phyloP scores from a whole-genome alignment of 2,888 invertebrate species.

The Pterobdella sp. region DNA sequence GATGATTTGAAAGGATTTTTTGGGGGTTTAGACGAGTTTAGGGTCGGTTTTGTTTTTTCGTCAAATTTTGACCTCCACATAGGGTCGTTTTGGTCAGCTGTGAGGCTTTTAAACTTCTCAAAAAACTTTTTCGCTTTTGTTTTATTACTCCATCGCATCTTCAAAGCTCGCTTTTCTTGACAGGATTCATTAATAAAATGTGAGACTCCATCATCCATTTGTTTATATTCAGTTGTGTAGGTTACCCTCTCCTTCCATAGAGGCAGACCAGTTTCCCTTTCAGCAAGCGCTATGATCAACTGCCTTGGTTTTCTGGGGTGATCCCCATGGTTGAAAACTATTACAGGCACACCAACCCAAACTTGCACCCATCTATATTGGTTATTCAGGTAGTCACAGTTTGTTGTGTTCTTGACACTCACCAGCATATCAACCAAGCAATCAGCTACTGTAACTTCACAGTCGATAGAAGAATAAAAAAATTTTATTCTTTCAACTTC shows the following conservation, averaged over 20 bases:
- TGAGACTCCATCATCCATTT: conserved; percentile 16
- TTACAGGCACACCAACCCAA: conserved; percentile 25
- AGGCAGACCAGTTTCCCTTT: conserved; percentile 21
- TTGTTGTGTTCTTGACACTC: conserved; percentile 4
- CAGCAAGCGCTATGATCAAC: conserved; percentile 17
- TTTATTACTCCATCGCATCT: conserved; percentile 18
- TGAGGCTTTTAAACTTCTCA: conserved; percentile 3
- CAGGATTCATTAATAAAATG: conserved; percentile 17
- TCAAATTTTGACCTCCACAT: conserved; percentile 5
- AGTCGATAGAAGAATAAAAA: conserved; percentile 25
- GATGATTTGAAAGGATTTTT: background rate
- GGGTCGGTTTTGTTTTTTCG: background rate
- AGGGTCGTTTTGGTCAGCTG: conserved; percentile 12
- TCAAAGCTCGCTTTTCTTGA: conserved; percentile 1
- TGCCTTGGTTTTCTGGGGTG: conserved; percentile 13
- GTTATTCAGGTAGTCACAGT: background rate
- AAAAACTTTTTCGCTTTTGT: background rate
- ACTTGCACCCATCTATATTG: conserved; percentile 24
- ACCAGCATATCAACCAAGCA: conserved; percentile 25
- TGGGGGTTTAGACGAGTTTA: conserved; percentile 10
- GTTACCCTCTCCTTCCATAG: conserved; percentile 18
- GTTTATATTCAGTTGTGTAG: conserved; percentile 19
- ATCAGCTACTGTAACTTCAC: conserved; percentile 1
- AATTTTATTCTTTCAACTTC: conserved; percentile 22
- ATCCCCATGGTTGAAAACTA: conserved; percentile 12